phyloP scores from a whole-genome alignment of 2,113 vertebrate genomes.

The Ellobius talpinus region DNA sequence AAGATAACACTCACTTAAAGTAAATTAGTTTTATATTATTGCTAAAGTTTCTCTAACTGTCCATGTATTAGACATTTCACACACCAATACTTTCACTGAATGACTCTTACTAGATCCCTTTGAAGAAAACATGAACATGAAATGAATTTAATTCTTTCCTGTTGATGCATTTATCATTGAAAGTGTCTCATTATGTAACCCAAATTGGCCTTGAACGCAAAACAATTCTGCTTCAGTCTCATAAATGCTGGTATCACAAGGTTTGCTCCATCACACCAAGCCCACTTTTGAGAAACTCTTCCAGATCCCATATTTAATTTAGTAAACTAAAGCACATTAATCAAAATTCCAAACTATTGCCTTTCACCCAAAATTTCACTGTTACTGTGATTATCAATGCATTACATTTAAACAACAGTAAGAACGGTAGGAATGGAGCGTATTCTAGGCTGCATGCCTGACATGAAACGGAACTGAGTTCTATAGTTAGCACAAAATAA shows the following conservation, averaged over 20 bases:
- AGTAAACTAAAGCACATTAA: constrained; percentile 23
- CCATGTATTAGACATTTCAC: background rate
- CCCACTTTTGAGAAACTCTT: background rate
- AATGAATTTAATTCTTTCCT: constrained; percentile 11
- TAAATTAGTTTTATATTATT: background rate
- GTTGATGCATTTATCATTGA: background rate
- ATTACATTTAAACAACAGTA: background rate
- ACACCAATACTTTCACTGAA: background rate
- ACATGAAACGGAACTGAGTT: background rate
- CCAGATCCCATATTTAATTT: constrained; percentile 26
- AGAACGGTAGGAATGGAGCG: background rate
- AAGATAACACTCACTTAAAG: constrained; percentile 36
- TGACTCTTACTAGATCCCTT: background rate
- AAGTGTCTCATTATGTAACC: background rate
- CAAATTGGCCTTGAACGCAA: background rate
- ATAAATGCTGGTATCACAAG: background rate
- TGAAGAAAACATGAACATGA: background rate
- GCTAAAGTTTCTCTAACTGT: background rate
- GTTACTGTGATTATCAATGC: background rate
- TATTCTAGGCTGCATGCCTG: too few relatives aligned
- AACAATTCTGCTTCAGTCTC: background rate
- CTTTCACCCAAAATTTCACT: background rate
- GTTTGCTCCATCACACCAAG: background rate
- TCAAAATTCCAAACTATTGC: constrained; percentile 23
- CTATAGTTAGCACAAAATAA: background rate